Base-by-base conservation (phyloP, 2,797 vertebrate species). In the Channa striata region DNA sequence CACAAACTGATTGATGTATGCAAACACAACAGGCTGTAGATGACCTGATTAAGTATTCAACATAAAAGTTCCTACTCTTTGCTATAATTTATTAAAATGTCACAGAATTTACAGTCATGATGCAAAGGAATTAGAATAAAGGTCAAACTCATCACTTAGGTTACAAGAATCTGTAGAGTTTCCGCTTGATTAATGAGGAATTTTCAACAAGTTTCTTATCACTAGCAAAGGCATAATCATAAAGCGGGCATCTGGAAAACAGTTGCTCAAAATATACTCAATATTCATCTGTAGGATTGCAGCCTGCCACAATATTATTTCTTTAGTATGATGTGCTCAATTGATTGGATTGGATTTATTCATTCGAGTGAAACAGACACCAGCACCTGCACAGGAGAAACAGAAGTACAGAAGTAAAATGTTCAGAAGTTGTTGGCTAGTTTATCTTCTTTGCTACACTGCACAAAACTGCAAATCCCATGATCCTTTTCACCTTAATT, bases 71-170 rank as follows among this genome's bases (percentile, higher is more conserved):
- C 10, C 16, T 21, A 23, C 25, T 70, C 19, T 30, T 30, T 30
- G 25, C 4, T 25, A n/a, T 59, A 0, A 49, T 53, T 60, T 56
- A 20, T 57, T 42, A 57, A 58, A 67, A 73, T 30, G 37, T 59
- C 59, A 59, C 8, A 52, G 21, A 59, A 47, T 33, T 11, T 0
- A 19, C 0, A 11, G 37, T 65, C n/a, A 54, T 33, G 40, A 6
- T 16, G 42, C 20, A 63, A 42, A 25, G 17, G 57, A 59, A 60
- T 71, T 9, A 20, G 34, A 53, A 39, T 63, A 79, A 62, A 79
- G 50, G 30, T 74, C 56, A 78, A 21, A 17, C 13, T 46, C 72
- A 61, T 76, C 34, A 73, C 33, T 52, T 21, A 42, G 70, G 20
- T 20, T 50, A 25, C n/a, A 60, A 16, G 46, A 21, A 51, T 76